Conservation (phyloP, 2,888 invertebrate species). For the Eupeodes luniger region DNA sequence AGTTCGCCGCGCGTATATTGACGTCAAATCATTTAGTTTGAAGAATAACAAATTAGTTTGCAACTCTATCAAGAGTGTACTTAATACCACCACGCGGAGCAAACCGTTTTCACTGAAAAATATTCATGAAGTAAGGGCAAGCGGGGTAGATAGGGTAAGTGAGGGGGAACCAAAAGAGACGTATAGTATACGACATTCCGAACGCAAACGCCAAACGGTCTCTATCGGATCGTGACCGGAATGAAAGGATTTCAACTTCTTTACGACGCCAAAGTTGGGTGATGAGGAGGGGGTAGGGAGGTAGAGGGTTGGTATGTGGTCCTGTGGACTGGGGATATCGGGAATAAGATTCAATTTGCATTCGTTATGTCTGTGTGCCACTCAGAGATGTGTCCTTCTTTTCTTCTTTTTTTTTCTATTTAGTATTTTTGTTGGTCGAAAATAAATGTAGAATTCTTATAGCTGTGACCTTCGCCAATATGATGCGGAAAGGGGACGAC, state of each 20-base stretch:
- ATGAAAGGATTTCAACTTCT: slow-evolving; percentile 74
- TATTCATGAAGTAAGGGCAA: neutral
- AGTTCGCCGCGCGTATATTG: slow-evolving; percentile 44
- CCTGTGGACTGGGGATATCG: slow-evolving; percentile 39
- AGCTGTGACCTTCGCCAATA: slow-evolving; percentile 59
- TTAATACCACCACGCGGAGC: slow-evolving; percentile 61
- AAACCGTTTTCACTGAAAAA: slow-evolving; percentile 22
- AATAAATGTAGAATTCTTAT: slow-evolving; percentile 73
- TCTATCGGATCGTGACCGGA: slow-evolving; percentile 75
- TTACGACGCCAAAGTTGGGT: slow-evolving; percentile 53
- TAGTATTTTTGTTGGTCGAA: slow-evolving; percentile 19
- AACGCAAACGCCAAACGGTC: slow-evolving; percentile 68
- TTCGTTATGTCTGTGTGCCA: slow-evolving; percentile 69
- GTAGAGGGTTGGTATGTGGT: too few species aligned
- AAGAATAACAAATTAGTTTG: slow-evolving; percentile 74
- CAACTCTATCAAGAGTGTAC: slow-evolving; percentile 68
- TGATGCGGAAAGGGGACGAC: too few species aligned
- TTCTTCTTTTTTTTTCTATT: slow-evolving; percentile 18
- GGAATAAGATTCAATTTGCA: slow-evolving; percentile 75
- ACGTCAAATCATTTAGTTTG: slow-evolving; percentile 74
- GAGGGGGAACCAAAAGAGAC: neutral
- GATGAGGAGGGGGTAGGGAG: too few species aligned
- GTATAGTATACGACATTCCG: slow-evolving; percentile 10
- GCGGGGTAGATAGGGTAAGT: neutral
- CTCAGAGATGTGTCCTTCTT: slow-evolving; percentile 61